A percentile compares a stretch with the other conserved stretches of the same genome.
These are phyloP conservation scores for Irena cyanogastra DNA, from an alignment of 2,113 vertebrate species.

Conservation along the genomic window DNA sequence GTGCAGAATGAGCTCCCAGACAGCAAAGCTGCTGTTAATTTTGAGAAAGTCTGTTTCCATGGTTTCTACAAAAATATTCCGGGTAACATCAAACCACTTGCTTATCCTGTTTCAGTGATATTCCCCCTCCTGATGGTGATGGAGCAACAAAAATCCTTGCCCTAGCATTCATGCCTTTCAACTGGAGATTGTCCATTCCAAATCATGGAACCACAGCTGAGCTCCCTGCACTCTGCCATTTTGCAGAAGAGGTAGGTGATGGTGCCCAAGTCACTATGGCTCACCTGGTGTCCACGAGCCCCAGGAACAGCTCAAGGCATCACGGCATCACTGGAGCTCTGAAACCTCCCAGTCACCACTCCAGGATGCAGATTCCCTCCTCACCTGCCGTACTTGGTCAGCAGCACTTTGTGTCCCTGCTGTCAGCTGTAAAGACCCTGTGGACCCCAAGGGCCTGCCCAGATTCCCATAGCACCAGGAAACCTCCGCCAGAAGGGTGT, in stretches of 20 bases:
- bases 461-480: not conserved
- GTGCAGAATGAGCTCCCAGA: not conserved
- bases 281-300: rapidly evolving
- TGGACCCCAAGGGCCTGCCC: not conserved
- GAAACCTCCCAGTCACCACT: not conserved
- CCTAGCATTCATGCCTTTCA: not conserved
- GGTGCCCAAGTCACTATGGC: not conserved
- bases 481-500: not conserved
- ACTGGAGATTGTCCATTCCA: rapidly evolving
- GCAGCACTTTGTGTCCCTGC: not conserved
- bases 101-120: not conserved
- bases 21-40: not conserved
- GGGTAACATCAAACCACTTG: not conserved
- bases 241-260: not conserved
- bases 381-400: not conserved
- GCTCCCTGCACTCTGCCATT: rapidly evolving
- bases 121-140: not conserved
- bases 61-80: slow-evolving; percentile 42
- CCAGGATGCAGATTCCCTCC: not conserved
- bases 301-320: not conserved
- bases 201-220: not conserved
- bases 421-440: not conserved
- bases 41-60: slow-evolving; percentile 15
- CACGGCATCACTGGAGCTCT: not conserved
- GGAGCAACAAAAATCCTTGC: not conserved